Conservation (phyloP, 64 coral and sea anemone genomes). For the Stichodactyla mertensii region DNA sequence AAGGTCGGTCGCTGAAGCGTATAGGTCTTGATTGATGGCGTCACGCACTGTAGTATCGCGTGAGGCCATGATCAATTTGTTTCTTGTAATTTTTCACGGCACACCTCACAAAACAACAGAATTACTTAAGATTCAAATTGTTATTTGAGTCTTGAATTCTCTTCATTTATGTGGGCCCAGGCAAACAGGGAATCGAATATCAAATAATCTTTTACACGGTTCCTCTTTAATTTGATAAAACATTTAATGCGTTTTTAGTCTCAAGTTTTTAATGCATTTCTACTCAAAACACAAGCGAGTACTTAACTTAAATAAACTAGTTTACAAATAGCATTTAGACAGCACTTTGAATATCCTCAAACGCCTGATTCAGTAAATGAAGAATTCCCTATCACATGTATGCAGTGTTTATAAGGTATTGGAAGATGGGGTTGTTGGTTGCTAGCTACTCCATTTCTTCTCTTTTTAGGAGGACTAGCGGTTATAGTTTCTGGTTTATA, state of each 20-base stretch:
- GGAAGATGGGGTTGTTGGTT: not conserved
- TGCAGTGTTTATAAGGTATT: not conserved
- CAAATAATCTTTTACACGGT: not conserved
- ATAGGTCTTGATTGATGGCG: not conserved
- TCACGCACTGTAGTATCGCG: not conserved
- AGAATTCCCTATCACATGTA: not conserved
- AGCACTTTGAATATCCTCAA: not conserved
- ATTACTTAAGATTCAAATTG: too few species aligned
- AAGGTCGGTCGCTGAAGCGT: not conserved
- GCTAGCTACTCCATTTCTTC: not conserved
- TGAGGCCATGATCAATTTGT: not conserved
- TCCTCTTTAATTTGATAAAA: not conserved
- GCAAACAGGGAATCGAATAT: not conserved
- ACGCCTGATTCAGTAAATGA: conserved; percentile 8
- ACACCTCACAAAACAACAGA: too few species aligned
- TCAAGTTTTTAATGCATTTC: not conserved
- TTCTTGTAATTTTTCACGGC: too few species aligned
- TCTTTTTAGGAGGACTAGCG: not conserved
- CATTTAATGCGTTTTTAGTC: not conserved
- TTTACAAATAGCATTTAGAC: too few species aligned
- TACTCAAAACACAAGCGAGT: not conserved
- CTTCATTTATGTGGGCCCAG: not conserved
- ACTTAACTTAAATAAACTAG: too few species aligned
- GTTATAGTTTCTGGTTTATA: not conserved
- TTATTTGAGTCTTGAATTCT: not conserved